Base-by-base conservation (phyloP, 1,140 invertebrate species). In the Campoletis sonorensis region DNA sequence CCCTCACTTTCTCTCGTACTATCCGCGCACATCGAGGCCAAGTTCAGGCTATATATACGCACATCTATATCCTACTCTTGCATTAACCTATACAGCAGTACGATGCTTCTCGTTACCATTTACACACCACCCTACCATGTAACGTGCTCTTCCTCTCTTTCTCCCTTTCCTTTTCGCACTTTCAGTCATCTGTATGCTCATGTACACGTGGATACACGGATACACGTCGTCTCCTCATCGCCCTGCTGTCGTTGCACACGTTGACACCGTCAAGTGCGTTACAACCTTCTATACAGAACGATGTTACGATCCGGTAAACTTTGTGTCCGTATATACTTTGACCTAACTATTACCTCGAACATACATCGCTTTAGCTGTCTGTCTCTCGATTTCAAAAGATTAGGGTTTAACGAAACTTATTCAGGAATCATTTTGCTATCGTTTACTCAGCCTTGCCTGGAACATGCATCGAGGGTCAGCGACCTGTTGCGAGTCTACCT, bases 21-120 rank as follows among this genome's bases (percentile, higher is more conserved):
- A 85, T 87, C 85, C 85, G 84, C 51, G 79, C 75, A 82, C 87
- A 90, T 90, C 86, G 89, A 87, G 89, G 89, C 89, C 89, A 90
- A 90, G 89, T 90, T 90, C 89, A 90, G 78, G 81, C 82, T 87
- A 84, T 87, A 85, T 87, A 83, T 87, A 85, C 72, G 61, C 40
- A 79, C 33, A 23, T 77, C n/a, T 61, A 61, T 51, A 78, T 58
- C 79, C 79, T 67, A 76, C 71, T 27, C 83, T 81, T 64, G 61
- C 61, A 54, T 49, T 72, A 18, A 77, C n/a, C 72, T 79, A 81
- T 84, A 84, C 82, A 86, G 79, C 75, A 79, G 70, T 76, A 33
- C 72, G 72, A 80, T 68, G 79, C 68, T 84, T 64, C 21, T 80
- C 51, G 83, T 83, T 82, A 78, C 68, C 82, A 83, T 85, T 87